phyloP scores from a whole-genome alignment of 2,888 invertebrate species.

The Agrochola lota region DNA sequence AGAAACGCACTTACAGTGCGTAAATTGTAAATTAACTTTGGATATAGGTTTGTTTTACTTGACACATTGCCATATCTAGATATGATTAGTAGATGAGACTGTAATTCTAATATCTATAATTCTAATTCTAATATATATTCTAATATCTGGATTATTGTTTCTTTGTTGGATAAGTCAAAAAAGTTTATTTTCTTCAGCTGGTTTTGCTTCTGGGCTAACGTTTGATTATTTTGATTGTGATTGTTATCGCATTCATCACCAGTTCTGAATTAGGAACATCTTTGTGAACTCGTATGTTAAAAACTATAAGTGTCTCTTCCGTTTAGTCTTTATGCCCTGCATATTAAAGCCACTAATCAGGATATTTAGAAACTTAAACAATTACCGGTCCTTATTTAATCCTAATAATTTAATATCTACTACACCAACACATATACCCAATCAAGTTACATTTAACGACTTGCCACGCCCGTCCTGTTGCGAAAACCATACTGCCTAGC shows the following conservation, averaged over 20 bases:
- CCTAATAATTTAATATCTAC: background rate
- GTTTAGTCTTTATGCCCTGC: background rate
- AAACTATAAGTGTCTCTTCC: background rate
- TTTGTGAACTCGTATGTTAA: background rate
- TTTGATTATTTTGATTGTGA: background rate
- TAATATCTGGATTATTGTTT: background rate
- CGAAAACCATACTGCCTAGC: constrained; percentile 24
- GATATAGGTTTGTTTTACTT: constrained; percentile 1
- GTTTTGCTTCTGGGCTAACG: background rate
- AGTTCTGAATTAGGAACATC: background rate
- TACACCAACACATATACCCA: constrained; percentile 14
- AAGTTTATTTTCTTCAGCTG: too few species aligned
- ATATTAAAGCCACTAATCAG: background rate
- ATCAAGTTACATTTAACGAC: constrained; percentile 21
- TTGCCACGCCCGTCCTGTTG: constrained; percentile 53
- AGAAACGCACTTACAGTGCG: constrained; percentile 21
- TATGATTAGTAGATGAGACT: background rate
- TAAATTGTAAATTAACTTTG: constrained; percentile 21
- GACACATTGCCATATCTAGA: background rate
- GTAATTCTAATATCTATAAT: too few species aligned
- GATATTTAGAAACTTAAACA: background rate
- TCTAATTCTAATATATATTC: too few species aligned
- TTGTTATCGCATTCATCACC: background rate
- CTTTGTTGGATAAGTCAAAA: background rate
- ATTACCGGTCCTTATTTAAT: background rate